A percentile compares a stretch with the other conserved stretches of the same genome.
These are phyloP conservation scores for Stichopus chloronotus DNA, from an alignment of 35 echinoderm and acorn worm species.

Conservation along the genomic window DNA sequence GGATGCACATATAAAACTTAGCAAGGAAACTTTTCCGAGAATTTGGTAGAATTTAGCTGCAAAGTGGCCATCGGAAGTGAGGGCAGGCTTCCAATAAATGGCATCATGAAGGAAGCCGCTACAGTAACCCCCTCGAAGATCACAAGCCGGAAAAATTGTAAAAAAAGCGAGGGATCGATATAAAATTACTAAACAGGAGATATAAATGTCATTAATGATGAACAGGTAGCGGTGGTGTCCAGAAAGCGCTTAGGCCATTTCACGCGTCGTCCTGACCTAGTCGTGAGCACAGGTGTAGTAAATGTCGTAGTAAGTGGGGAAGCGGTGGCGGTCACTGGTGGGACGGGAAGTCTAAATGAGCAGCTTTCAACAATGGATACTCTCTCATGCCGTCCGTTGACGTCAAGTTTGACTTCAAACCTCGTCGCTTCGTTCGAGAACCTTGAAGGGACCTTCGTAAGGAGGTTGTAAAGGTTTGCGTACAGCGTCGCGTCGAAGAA, in stretches of 20 bases:
- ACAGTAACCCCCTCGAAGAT: no score
- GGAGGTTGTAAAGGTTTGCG: constrained; percentile 64
- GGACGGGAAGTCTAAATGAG: neutral
- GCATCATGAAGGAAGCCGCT: no score
- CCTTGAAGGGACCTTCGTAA: constrained; percentile 53
- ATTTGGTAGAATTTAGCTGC: no score
- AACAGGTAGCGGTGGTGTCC: neutral
- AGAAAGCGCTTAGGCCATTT: neutral
- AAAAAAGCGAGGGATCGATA: no score
- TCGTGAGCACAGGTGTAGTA: neutral
- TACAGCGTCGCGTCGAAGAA: constrained; percentile 42
- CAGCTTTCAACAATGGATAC: constrained; percentile 53
- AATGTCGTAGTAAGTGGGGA: neutral
- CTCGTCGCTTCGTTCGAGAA: constrained; percentile 46
- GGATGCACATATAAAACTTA: no score
- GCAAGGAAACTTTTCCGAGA: no score
- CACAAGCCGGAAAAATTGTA: no score
- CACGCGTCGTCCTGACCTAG: neutral
- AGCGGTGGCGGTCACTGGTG: neutral
- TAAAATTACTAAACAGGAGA: no score
- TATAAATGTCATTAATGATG: no score
- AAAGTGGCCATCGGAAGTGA: no score
- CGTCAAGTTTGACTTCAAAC: constrained; percentile 42
- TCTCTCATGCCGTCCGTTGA: constrained; percentile 39
- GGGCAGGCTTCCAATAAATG: no score